Base-by-base conservation (phyloP, 2,797 vertebrate genomes). In the Pelodytes ibericus region DNA sequence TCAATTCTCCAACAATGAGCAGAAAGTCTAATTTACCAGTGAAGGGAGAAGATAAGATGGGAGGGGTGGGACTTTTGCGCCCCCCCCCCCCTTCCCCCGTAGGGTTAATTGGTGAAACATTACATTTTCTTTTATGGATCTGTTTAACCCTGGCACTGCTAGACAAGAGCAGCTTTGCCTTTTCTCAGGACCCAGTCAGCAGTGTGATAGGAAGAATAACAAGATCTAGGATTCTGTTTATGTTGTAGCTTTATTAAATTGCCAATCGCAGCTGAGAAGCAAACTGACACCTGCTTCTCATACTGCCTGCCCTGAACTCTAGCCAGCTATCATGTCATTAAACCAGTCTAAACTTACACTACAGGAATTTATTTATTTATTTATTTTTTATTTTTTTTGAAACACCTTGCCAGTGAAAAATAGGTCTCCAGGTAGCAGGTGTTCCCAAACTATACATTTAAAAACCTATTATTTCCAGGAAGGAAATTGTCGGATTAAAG, bases 361-460 rank as follows among this genome's bases (percentile, higher is more conserved):
- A 16, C 20, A 53, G 49, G 49, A 2, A 6, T n/a, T n/a, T n/a
- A n/a, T n/a, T n/a, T n/a, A n/a, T n/a, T n/a, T n/a, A n/a, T n/a
- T n/a, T n/a, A n/a, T n/a, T n/a, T n/a, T n/a, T n/a, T n/a, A n/a
- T n/a, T n/a, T n/a, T n/a, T n/a, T n/a, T n/a, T n/a, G n/a, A 20
- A 53, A 53, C n/a, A 0, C 18, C 49, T 20, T 20, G 49, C 49
- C 3, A 11, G 8, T n/a, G 29, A 53, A 11, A 29, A 8, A 3
- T 26, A 56, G 73, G 58, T 26, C 27, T 62, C 53, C 62, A 79
- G 82, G 82, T 81, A 84, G 84, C 86, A 84, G 86, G 83, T 83
- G 83, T 83, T 81, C 81, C 82, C 59, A 69, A 78, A 79, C 82
- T 81, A 83, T 84, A 78, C 83, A 87, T 86, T 84, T 84, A 84